These are phyloP conservation scores for Hyppa rectilinea DNA, from an alignment of 2,888 invertebrate species.

Conservation along the genomic window DNA sequence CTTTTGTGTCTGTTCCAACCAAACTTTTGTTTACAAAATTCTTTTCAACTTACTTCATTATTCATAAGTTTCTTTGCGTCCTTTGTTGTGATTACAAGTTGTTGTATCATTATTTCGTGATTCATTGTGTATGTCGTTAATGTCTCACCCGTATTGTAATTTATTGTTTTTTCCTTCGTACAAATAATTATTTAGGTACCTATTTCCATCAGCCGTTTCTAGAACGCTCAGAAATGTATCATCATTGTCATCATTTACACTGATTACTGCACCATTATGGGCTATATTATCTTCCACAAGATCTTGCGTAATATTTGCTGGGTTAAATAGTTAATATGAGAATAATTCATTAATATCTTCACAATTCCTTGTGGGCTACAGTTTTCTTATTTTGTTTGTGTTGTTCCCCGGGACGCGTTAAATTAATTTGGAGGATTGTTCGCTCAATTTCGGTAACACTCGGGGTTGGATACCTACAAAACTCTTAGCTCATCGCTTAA, in stretches of 20 bases:
- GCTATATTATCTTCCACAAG: not conserved
- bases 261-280: conserved; percentile 9
- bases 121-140: conserved; percentile 42
- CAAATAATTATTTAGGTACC: conserved; percentile 29
- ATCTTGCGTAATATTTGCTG: not conserved
- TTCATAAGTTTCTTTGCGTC: conserved; percentile 24
- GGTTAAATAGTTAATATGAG: not conserved
- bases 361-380: not conserved
- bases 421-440: conserved; percentile 60
- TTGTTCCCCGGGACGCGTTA: conserved; percentile 30
- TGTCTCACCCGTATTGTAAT: conserved; percentile 23
- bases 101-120: conserved; percentile 50
- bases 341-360: conserved; percentile 1
- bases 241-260: conserved; percentile 24
- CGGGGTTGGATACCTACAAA: conserved; percentile 20
- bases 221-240: conserved; percentile 23
- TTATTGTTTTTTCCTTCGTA: conserved; percentile 27
- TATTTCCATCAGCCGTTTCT: conserved; percentile 13
- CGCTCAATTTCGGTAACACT: conserved; percentile 37
- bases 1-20: conserved; percentile 27
- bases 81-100: conserved; percentile 40
- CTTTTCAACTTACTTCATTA: conserved; percentile 34
- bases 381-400: conserved; percentile 38
- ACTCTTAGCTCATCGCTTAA: conserved; percentile 43
- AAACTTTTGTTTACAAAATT: conserved; percentile 37